Evolutionary conservation across 2,113 vertebrate species (phyloP).

Genomic region (Rhizomys pruinosus): DNA sequence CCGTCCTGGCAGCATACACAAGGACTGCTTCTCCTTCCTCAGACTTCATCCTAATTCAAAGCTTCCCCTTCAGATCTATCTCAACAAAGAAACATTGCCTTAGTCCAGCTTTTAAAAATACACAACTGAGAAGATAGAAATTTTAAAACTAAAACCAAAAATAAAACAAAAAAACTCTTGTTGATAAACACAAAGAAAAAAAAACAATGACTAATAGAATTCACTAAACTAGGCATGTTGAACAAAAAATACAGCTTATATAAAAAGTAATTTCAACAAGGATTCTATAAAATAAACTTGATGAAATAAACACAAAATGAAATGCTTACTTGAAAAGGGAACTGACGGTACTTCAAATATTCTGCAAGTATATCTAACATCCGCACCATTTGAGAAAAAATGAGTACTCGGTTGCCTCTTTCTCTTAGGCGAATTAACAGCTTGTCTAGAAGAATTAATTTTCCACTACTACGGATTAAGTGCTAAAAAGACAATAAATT

Average conservation of each 20-base stretch:
- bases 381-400: constrained; percentile 99
- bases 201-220: not conserved
- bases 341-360: constrained; percentile 95
- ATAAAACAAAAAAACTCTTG: not conserved
- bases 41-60: not conserved
- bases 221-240: not conserved
- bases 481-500: constrained; percentile 87
- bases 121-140: not conserved
- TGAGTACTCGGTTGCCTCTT: constrained; percentile 96
- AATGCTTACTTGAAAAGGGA: constrained; percentile 94
- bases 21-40: not conserved
- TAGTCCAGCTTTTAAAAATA: not conserved
- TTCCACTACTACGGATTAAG: constrained; percentile 97
- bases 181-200: too few species aligned
- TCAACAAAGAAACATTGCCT: not conserved
- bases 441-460: constrained; percentile 97
- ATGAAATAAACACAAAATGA: constrained; percentile 56
- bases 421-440: constrained; percentile 96
- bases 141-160: not conserved
- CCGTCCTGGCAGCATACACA: not conserved
- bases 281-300: constrained; percentile 17
- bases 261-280: constrained; percentile 30
- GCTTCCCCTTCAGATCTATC: not conserved
- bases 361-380: constrained; percentile 99
- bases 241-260: not conserved